Evolutionary conservation across 2,113 vertebrate genomes (phyloP), one percentile per base, ranked within the genome.

Genomic region (Sander lucioperca): DNA sequence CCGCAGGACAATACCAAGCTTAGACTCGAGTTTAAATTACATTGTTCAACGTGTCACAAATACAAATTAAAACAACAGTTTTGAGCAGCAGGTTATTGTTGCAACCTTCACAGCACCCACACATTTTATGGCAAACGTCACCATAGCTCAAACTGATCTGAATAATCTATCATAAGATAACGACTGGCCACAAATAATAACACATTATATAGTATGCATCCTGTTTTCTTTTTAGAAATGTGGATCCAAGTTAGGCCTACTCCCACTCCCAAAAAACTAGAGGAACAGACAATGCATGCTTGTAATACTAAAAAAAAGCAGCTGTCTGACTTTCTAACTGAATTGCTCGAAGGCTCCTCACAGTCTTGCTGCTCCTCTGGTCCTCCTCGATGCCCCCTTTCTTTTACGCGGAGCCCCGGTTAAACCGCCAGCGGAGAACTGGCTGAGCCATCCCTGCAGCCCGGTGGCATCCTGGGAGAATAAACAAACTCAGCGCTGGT

Each of bases 1-100:
- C 88, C 65, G 85, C 79, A 78, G 88, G 81, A 64, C 80, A 85
- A 90, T 89, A 80, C 85, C 89, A 80, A 78, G 84, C 83, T 84
- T 71, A 77, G 30, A 63, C 71, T 80, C 84, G 77, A 72, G 48
- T 72, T 90, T 93, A 92, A 94, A 91, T 91, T 87, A 39, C 73
- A 80, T 89, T 54, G 82, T 79, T 81, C 78, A 68, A 67, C 88
- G 77, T 88, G 87, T 45, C 80, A 86, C 75, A 80, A 76, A 91
- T 45, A 27, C 30, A 90, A 87, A 77, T 78, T 75, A 79, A 92
- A 95, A 94, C 86, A 88, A 79, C 73, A 91, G 92, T 85, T 91
- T 84, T 82, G 92, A 74, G 92, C 92, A 91, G 82, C 56, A 75
- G 39, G 48, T 69, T 71, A 48, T 23, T 30, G 48, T 5, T 48